These are phyloP conservation scores for Dasypolia templi DNA, from an alignment of 2,888 invertebrate genomes.

Conservation along the genomic window DNA sequence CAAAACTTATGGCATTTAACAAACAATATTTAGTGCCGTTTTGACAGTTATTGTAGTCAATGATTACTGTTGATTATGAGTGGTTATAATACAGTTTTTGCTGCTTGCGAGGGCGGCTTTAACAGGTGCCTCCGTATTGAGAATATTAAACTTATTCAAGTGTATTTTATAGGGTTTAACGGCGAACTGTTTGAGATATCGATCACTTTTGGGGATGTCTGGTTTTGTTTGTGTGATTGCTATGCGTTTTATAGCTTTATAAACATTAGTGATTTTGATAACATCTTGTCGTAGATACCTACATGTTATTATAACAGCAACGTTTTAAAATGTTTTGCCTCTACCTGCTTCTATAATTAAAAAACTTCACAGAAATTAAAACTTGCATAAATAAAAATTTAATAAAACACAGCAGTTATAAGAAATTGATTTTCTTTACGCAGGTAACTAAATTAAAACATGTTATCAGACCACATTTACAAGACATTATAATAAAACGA, in stretches of 20 bases:
- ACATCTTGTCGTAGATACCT: background rate
- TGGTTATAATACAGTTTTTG: conserved; percentile 82
- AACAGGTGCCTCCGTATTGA: conserved; percentile 81
- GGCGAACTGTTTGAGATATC: conserved; percentile 47
- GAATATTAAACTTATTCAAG: conserved; percentile 62
- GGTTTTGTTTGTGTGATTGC: conserved; percentile 39
- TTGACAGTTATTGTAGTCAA: conserved; percentile 89
- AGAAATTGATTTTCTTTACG: conserved; percentile 19
- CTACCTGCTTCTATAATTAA: background rate
- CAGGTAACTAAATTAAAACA: conserved; percentile 20
- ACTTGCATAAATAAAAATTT: background rate
- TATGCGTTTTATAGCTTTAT: conserved; percentile 32
- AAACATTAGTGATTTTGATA: background rate
- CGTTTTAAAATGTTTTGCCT: background rate
- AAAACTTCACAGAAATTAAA: background rate
- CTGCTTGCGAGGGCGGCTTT: conserved; percentile 72
- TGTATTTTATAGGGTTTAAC: conserved; percentile 68
- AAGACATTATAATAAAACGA: conserved; percentile 50
- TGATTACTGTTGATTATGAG: conserved; percentile 86
- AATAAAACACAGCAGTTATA: background rate
- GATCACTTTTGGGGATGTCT: conserved; percentile 43
- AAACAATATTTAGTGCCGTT: conserved; percentile 90
- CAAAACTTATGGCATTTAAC: conserved; percentile 87
- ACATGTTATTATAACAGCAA: background rate
- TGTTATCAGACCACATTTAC: conserved; percentile 32